These are phyloP conservation scores for Kryptolebias ocellatus DNA, from an alignment of 2,797 vertebrate genomes.

Conservation along the genomic window DNA sequence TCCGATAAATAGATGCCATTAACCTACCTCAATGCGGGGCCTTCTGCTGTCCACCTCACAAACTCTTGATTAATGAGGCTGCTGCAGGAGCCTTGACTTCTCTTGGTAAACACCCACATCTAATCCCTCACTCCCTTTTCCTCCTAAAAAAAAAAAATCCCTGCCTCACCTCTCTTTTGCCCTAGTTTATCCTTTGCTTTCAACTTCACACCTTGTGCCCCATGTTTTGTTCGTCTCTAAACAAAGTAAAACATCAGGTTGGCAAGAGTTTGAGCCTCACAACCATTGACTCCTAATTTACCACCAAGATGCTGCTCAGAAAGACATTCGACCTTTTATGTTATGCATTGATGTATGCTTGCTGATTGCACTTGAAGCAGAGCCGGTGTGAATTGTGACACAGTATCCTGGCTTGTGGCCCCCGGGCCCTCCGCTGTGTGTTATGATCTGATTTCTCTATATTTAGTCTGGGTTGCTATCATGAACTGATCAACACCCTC, in stretches of 20 bases:
- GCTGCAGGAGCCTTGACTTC: constrained; percentile 57
- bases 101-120: constrained; percentile 26
- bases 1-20: constrained; percentile 77
- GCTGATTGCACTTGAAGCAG: constrained; percentile 45
- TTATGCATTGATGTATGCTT: constrained; percentile 32
- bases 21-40: constrained; percentile 57
- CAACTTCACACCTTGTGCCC: constrained; percentile 28
- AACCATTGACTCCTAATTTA: constrained; percentile 21
- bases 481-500: constrained; percentile 19
- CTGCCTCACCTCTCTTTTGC: constrained; percentile 10
- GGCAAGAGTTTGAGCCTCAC: not conserved
- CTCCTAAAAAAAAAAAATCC: not conserved
- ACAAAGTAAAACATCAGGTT: not conserved
- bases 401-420: constrained; percentile 6
- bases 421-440: constrained; percentile 11
- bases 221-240: not conserved
- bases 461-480: constrained; percentile 52
- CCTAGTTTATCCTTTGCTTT: constrained; percentile 32
- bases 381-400: constrained; percentile 3
- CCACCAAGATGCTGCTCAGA: not conserved
- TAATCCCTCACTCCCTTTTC: constrained; percentile 27
- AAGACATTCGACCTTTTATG: no score
- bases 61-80: constrained; percentile 76
- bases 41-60: constrained; percentile 56
- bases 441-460: constrained; percentile 62